Evolutionary conservation across 2,888 invertebrate species (phyloP).

Genomic region (Drosophila pegasa): DNA sequence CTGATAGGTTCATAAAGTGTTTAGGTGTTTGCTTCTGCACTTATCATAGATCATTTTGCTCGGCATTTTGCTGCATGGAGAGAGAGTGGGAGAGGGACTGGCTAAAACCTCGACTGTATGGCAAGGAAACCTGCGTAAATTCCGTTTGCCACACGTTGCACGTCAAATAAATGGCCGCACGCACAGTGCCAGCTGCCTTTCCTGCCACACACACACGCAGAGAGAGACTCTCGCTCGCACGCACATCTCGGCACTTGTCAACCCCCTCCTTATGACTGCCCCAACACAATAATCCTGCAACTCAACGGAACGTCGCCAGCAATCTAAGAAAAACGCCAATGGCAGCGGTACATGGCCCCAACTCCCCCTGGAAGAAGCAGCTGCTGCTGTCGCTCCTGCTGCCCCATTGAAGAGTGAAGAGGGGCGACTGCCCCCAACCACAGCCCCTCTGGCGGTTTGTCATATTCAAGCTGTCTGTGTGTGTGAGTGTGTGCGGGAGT

Average conservation of each 20-base stretch:
- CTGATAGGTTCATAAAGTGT: slow-evolving; percentile 12
- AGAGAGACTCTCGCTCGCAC: not conserved
- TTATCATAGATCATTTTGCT: slow-evolving; percentile 61
- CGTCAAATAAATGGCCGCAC: slow-evolving; percentile 78
- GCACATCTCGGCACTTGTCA: slow-evolving; percentile 20
- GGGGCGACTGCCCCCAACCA: not conserved
- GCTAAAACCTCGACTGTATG: slow-evolving; percentile 45
- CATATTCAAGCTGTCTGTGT: slow-evolving; percentile 60
- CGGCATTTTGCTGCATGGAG: slow-evolving; percentile 29
- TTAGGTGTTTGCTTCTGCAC: slow-evolving; percentile 35
- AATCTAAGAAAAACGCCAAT: slow-evolving; percentile 71
- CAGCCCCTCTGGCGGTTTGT: slow-evolving; percentile 57
- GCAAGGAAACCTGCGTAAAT: slow-evolving; percentile 66
- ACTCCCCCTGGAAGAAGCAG: slow-evolving; percentile 51
- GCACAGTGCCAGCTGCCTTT: slow-evolving; percentile 37
- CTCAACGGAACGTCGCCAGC: slow-evolving; percentile 72
- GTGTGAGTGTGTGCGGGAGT: slow-evolving; percentile 18
- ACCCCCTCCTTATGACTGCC: slow-evolving; percentile 51
- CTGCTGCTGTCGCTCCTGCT: slow-evolving; percentile 67
- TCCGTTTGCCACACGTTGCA: slow-evolving; percentile 77
- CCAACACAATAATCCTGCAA: slow-evolving; percentile 75
- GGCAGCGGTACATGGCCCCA: slow-evolving; percentile 50
- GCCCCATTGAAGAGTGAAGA: slow-evolving; percentile 19
- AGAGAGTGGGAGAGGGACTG: not conserved
- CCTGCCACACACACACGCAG: slow-evolving; percentile 2